Evolutionary conservation across 2,113 vertebrate species (phyloP), one percentile per base, ranked within the genome.

Genomic region (Heterocephalus glaber): DNA sequence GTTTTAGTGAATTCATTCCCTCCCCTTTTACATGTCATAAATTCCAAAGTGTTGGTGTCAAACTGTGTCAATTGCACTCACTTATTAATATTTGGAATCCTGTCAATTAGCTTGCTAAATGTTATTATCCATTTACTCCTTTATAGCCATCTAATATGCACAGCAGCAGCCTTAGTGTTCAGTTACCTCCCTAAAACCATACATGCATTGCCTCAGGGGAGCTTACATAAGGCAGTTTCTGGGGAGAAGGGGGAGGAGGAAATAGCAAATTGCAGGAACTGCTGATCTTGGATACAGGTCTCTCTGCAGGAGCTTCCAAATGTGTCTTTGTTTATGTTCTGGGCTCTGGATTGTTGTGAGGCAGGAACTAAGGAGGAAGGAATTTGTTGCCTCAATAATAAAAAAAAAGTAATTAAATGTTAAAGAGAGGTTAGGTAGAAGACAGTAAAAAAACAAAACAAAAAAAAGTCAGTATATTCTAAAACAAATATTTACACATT

Each of bases 241-340:
- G 92, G 72, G 84, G 47, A 88, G 86, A 49, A 2, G 11, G 1
- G 47, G 70, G 41, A 92, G 70, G 49, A 95, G 95, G 84, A 96
- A 96, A 92, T 16, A 68, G 82, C 96, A 96, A 93, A 95, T 91
- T 92, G 87, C 90, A 92, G 85, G 88, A 97, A 92, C 85, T 95
- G 95, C 95, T 96, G 92, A 90, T 95, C 66, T 91, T 90, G 94
- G 87, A 86, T 84, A 92, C 90, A 90, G 92, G 94, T 94, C 97
- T 97, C 86, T 91, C 95, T 56, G 92, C 66, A 92, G 96, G 95
- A 94, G 95, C 72, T 94, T 96, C 95, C 95, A 96, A 98, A 96
- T 95, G 92, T 85, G 92, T 82, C 94, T 97, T 96, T 96, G 96
- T 97, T 97, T 96, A 96, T 89, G 88, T 94, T 92, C 95, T 95